Conservation (phyloP, 2,113 vertebrate genomes). For the Zapus hudsonius region DNA sequence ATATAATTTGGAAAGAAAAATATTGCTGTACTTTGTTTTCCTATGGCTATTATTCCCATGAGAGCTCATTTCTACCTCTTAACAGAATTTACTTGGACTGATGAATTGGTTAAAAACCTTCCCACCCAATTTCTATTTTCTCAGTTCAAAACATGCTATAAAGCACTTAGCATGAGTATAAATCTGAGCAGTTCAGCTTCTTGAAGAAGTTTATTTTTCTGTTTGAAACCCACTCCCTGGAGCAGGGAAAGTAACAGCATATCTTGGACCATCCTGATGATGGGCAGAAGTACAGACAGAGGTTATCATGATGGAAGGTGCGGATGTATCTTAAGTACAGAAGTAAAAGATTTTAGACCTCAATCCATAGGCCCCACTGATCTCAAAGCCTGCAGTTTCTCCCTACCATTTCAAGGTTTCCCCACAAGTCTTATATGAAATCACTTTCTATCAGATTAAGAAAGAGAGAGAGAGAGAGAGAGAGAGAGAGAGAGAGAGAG, state of each 20-base stretch:
- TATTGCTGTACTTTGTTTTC: constrained; percentile 67
- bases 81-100: constrained; percentile 65
- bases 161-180: constrained; percentile 52
- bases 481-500: too few species aligned
- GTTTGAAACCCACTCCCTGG: accelerated
- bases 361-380: background rate
- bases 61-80: constrained; percentile 72
- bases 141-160: constrained; percentile 30
- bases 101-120: constrained; percentile 72
- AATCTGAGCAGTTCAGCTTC: background rate
- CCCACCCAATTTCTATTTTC: constrained; percentile 65
- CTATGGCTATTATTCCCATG: constrained; percentile 61
- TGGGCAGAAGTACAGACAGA: background rate
- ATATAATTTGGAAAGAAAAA: constrained; percentile 57
- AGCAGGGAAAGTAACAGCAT: background rate
- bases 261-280: background rate
- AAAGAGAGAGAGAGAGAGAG: background rate
- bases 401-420: background rate
- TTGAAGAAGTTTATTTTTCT: accelerated
- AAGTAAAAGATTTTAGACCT: background rate
- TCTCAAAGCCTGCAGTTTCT: background rate
- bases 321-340: background rate
- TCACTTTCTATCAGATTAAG: background rate
- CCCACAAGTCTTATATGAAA: background rate
- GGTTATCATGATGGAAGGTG: background rate